Percentiles rank a stretch among this genome's conserved stretches.
Conservation (phyloP, 2,888 invertebrate species). For the Hirtodrosophila trivittata region DNA sequence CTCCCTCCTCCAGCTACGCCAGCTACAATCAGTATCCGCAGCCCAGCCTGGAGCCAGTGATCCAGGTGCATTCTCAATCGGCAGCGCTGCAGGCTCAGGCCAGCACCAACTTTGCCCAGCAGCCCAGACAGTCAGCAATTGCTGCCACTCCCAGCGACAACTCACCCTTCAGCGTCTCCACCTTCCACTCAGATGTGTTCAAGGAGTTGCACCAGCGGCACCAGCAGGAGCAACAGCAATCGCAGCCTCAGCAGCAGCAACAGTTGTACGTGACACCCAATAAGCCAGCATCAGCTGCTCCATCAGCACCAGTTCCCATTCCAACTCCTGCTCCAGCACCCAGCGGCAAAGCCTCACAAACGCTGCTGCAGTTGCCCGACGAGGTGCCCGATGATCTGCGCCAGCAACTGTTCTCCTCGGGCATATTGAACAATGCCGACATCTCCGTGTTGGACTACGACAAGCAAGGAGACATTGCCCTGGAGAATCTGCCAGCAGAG, state of each 20-base stretch:
- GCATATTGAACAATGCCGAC: conserved; percentile 93
- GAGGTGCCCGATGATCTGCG: conserved; percentile 95
- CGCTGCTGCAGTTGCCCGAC: conserved; percentile 88
- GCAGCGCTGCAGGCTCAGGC: conserved; percentile 69
- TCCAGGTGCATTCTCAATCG: conserved; percentile 73
- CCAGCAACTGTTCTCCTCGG: conserved; percentile 92
- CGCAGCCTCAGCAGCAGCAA: conserved; percentile 22
- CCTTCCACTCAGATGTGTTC: conserved; percentile 83
- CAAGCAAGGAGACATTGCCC: conserved; percentile 92
- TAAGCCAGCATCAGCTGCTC: conserved; percentile 1
- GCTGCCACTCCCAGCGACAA: conserved; percentile 41
- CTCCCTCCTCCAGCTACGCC: conserved; percentile 62
- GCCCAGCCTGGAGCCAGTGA: conserved; percentile 42
- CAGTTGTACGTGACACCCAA: conserved; percentile 25
- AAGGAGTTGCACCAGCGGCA: conserved; percentile 80
- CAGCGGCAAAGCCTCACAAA: conserved; percentile 71
- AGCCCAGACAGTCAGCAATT: conserved; percentile 64
- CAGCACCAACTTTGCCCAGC: conserved; percentile 68
- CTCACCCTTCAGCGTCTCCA: conserved; percentile 82
- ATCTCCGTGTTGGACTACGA: conserved; percentile 95
- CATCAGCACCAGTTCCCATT: conserved; percentile 9
- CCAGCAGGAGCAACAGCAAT: conserved; percentile 47
- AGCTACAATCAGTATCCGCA: conserved; percentile 68
- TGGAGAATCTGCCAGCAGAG: conserved; percentile 93
- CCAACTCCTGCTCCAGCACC: conserved; percentile 40